Evolutionary conservation across 2,113 vertebrate species (phyloP).

Genomic region (Gymnorhina tibicen): DNA sequence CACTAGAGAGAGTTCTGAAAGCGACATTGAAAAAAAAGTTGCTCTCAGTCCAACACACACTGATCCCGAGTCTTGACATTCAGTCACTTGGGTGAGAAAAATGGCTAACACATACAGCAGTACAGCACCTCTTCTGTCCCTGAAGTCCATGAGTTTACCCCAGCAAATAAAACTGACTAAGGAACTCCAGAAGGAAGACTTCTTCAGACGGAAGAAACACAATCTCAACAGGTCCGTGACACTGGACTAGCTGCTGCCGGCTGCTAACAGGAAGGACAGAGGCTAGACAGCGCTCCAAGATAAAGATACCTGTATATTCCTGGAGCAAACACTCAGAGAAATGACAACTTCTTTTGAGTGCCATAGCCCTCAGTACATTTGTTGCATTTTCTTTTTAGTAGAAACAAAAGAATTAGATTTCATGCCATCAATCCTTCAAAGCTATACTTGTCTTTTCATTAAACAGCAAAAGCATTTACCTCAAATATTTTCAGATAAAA

Average conservation of each 20-base stretch:
- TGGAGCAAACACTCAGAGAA: not conserved
- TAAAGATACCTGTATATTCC: not conserved
- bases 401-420: constrained; percentile 33
- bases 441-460: constrained; percentile 40
- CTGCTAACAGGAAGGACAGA: not conserved
- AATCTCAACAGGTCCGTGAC: not conserved
- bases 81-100: not conserved
- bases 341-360: not conserved
- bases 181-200: not conserved
- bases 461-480: constrained; percentile 33
- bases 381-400: not conserved
- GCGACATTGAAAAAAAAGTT: not conserved
- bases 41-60: not conserved
- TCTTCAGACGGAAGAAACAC: not conserved
- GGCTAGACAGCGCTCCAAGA: not conserved
- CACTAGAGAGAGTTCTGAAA: not conserved
- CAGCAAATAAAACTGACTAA: not conserved
- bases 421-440: constrained; percentile 40
- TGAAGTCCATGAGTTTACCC: not conserved
- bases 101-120: accelerated
- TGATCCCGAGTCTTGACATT: not conserved
- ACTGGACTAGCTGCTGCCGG: not conserved
- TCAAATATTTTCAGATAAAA: constrained; percentile 56
- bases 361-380: not conserved
- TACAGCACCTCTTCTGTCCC: not conserved